A percentile compares a stretch with the other conserved stretches of the same genome.
These are phyloP conservation scores for Seira musarum DNA, from an alignment of 2,888 invertebrate genomes.

Conservation along the genomic window DNA sequence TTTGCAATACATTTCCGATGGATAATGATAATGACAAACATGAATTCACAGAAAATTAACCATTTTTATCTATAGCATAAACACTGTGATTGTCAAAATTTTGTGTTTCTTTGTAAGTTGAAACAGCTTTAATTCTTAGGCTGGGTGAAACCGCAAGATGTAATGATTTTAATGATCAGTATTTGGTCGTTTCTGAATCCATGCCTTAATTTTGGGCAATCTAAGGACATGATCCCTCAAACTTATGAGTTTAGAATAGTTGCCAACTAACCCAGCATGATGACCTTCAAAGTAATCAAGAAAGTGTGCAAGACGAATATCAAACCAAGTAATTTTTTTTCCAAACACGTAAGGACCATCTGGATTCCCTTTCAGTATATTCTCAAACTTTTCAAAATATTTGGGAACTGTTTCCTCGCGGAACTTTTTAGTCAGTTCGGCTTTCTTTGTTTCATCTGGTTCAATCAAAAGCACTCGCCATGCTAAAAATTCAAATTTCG, in stretches of 20 bases:
- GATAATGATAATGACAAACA: too few species aligned
- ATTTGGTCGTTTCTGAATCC: slow-evolving; percentile 77
- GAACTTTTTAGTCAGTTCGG: background rate
- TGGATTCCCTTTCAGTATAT: slow-evolving; percentile 19
- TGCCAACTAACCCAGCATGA: too few species aligned
- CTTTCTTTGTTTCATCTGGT: slow-evolving; percentile 28
- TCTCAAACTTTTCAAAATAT: slow-evolving; percentile 31
- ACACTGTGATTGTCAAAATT: too few species aligned
- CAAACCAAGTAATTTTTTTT: slow-evolving; percentile 36
- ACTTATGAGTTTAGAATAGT: too few species aligned
- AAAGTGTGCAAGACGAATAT: slow-evolving; percentile 42
- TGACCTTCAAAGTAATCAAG: slow-evolving; percentile 12
- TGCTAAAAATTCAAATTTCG: slow-evolving; percentile 17
- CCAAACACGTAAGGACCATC: slow-evolving; percentile 26
- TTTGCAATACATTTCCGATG: too few species aligned
- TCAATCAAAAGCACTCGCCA: slow-evolving; percentile 23
- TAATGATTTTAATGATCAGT: too few species aligned
- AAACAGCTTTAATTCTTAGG: too few species aligned
- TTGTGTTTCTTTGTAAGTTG: too few species aligned
- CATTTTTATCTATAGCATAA: too few species aligned
- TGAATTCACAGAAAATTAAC: too few species aligned
- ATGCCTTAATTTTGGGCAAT: slow-evolving; percentile 75
- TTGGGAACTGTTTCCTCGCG: slow-evolving; percentile 9
- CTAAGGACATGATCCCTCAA: too few species aligned
- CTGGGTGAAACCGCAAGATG: too few species aligned